These are phyloP conservation scores for Maconellicoccus hirsutus DNA, from an alignment of 1,140 invertebrate species.

Conservation along the genomic window DNA sequence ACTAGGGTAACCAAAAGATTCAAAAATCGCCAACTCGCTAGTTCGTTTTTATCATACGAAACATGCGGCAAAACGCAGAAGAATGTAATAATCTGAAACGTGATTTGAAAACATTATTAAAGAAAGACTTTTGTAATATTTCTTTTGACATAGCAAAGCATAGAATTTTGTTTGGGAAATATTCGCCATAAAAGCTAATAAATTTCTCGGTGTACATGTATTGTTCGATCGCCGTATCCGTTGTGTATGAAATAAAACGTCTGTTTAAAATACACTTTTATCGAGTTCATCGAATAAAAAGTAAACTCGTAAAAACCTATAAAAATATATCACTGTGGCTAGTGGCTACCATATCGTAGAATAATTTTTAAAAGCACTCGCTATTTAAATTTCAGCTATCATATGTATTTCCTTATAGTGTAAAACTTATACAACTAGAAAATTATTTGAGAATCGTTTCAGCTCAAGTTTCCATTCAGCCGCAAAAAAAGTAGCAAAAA, in stretches of 20 bases:
- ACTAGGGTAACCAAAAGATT: too few species aligned
- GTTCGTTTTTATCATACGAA: too few species aligned
- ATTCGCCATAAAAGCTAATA: background rate
- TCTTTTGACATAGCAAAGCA: background rate
- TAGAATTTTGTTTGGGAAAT: background rate
- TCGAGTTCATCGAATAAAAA: background rate
- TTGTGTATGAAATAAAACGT: background rate
- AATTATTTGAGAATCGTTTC: too few species aligned
- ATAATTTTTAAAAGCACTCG: too few species aligned
- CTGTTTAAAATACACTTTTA: background rate
- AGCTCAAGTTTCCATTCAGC: too few species aligned
- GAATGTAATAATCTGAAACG: slow-evolving; percentile 5
- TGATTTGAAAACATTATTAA: background rate
- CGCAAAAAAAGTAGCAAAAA: too few species aligned
- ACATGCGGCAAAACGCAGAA: background rate
- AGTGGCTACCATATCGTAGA: too few species aligned
- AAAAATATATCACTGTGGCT: too few species aligned
- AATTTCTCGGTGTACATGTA: background rate
- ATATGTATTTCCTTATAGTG: too few species aligned
- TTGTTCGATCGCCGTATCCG: background rate
- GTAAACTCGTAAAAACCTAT: background rate
- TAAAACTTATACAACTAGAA: too few species aligned
- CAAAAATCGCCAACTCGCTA: too few species aligned
- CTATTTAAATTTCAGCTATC: too few species aligned
- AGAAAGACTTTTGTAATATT: background rate